Base-by-base conservation (phyloP, 2,888 invertebrate genomes). In the Nymphalis polychloros region DNA sequence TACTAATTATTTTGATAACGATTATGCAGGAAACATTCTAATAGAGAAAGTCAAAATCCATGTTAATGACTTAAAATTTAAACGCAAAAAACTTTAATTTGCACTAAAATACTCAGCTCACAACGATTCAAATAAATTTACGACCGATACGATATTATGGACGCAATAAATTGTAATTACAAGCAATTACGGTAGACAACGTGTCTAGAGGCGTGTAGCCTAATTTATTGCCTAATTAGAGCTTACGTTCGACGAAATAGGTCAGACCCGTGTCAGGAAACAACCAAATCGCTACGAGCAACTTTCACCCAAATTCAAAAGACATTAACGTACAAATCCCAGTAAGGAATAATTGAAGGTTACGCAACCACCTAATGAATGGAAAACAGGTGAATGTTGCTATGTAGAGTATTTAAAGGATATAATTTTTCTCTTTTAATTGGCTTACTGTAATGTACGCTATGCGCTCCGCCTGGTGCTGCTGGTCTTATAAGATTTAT, bases 161-260 rank as follows among this genome's bases (percentile, higher is more conserved):
- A 67, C 62, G 63, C 71, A 74, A 77, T 84, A 82, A 82, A 83
- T 84, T 72, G 80, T 79, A 83, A 85, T 85, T 83, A 81, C 78
- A 59, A 70, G 75, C 79, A 80, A 84, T 82, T 82, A 81, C 78
- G 70, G 73, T 70, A 72, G 76, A 72, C 80, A 75, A 53, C 78
- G 79, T 75, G 82, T 79, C 79, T 76, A 76, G 75, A 73, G 76
- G 79, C 77, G 77, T 75, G 71, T 77, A 64, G 41, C 55, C 73
- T 70, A 70, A 80, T 82, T 82, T 84, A 83, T 81, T 75, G 73
- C 77, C 78, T 84, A 82, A 84, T 84, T 70, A 78, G 71, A 67
- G 63, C 65, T 64, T 68, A 71, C 65, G 48, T 52, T 50, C 55
- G 64, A 59, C 69, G 57, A 69, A 71, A 74, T 65, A 50, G 63